Conservation (phyloP, 2,888 invertebrate species). For the Hirtodrosophila alboralis region DNA sequence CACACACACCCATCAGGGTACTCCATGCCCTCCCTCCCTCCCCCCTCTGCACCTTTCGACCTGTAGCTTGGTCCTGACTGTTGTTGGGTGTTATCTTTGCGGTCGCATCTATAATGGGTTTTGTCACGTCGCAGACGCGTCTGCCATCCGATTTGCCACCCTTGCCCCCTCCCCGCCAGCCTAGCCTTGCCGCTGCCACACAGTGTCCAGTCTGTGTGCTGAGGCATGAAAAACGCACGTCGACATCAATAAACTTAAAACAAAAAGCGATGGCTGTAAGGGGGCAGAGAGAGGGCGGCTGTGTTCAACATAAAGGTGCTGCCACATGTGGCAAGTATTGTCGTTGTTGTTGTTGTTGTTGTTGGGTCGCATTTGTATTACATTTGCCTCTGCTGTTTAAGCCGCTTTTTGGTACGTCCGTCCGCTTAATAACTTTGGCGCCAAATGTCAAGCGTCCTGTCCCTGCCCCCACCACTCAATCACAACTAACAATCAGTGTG, state of each 20-base stretch:
- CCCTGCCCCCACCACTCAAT: too few species aligned
- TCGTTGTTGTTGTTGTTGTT: slow-evolving; percentile 10
- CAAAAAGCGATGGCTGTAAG: slow-evolving; percentile 46
- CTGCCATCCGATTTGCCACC: slow-evolving; percentile 36
- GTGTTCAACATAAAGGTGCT: slow-evolving; percentile 15
- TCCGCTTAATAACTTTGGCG: slow-evolving; percentile 68
- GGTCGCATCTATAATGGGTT: slow-evolving; percentile 83
- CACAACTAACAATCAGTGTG: slow-evolving; percentile 2
- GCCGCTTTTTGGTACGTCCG: slow-evolving; percentile 33
- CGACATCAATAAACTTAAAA: slow-evolving; percentile 77
- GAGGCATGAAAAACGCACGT: slow-evolving; percentile 78
- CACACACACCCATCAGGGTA: slow-evolving; percentile 28
- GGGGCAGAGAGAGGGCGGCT: neutral
- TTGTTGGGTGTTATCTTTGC: slow-evolving; percentile 77
- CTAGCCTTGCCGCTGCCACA: neutral
- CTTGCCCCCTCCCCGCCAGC: neutral
- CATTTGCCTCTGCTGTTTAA: slow-evolving; percentile 69
- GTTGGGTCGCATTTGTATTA: slow-evolving; percentile 35
- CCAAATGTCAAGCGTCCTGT: slow-evolving; percentile 62
- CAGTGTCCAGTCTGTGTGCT: slow-evolving; percentile 53
- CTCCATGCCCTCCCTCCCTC: slow-evolving; percentile 3
- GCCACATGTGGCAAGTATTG: slow-evolving; percentile 11
- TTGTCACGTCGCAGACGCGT: slow-evolving; percentile 82
- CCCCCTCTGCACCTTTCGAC: slow-evolving; percentile 3
- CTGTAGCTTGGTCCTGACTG: slow-evolving; percentile 39